phyloP scores from a whole-genome alignment of 2,888 invertebrate genomes.

The Drosophila nr. medialis region DNA sequence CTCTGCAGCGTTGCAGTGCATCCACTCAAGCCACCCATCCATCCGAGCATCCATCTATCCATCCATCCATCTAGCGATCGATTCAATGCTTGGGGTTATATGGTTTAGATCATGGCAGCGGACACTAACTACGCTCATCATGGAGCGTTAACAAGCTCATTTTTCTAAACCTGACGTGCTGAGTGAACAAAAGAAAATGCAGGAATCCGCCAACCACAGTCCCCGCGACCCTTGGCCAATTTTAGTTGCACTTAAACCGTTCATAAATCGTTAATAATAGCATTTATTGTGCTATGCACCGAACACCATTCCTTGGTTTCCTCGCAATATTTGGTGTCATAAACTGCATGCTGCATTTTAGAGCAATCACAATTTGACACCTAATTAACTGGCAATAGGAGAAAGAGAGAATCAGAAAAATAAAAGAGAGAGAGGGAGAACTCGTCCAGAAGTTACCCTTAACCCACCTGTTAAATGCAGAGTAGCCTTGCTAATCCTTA shows the following conservation, averaged over 20 bases:
- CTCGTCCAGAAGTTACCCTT: too few relatives aligned
- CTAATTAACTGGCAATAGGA: too few relatives aligned
- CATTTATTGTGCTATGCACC: constrained; percentile 32
- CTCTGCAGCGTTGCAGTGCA: constrained; percentile 30
- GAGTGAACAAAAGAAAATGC: constrained; percentile 46
- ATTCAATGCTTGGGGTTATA: constrained; percentile 75
- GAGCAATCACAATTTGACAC: not conserved
- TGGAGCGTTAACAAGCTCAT: constrained; percentile 82
- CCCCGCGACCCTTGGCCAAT: constrained; percentile 29
- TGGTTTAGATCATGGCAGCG: constrained; percentile 75
- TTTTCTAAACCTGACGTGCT: constrained; percentile 78
- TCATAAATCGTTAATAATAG: constrained; percentile 63
- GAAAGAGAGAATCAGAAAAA: not conserved
- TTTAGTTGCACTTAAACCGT: constrained; percentile 25
- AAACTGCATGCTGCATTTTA: constrained; percentile 1
- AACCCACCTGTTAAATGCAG: not conserved
- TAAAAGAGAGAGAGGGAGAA: not conserved
- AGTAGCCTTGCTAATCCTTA: not conserved
- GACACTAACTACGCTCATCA: constrained; percentile 82
- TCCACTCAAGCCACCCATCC: constrained; percentile 12
- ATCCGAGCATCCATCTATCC: not conserved
- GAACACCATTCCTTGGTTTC: constrained; percentile 14
- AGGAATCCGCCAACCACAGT: constrained; percentile 10
- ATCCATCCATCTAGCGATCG: constrained; percentile 48
- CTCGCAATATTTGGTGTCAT: not conserved